phyloP scores from a whole-genome alignment of 2,113 vertebrate species.

The Ceyx margarethae region DNA sequence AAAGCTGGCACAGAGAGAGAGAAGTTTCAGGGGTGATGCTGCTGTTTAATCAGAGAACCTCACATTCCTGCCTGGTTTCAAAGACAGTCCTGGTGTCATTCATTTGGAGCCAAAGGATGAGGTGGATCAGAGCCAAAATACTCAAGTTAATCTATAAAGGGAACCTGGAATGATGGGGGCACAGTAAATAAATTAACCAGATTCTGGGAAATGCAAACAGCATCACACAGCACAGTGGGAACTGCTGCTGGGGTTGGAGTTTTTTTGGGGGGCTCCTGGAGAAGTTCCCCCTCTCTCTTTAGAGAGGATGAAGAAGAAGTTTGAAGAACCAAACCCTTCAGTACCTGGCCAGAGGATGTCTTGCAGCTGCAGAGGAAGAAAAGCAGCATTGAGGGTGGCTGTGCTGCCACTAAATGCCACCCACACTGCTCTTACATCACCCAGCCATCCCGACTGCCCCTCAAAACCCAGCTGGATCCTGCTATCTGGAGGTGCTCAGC shows the following conservation, averaged over 20 bases:
- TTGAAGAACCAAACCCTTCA: neutral
- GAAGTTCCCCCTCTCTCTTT: neutral
- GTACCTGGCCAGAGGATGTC: neutral
- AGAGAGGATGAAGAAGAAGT: neutral
- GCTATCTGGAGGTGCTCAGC: neutral
- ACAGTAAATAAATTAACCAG: neutral
- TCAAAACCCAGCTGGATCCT: neutral
- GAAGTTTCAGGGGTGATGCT: conserved; percentile 71
- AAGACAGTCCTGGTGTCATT: conserved; percentile 75
- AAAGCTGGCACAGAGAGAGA: conserved; percentile 72
- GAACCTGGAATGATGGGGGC: neutral
- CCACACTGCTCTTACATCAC: rapidly evolving
- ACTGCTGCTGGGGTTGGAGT: neutral
- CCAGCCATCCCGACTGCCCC: neutral
- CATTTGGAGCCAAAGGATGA: conserved; percentile 72
- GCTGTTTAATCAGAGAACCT: conserved; percentile 70
- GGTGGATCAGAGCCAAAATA: conserved; percentile 77
- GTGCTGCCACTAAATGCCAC: rapidly evolving
- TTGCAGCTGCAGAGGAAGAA: neutral
- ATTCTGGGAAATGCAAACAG: conserved; percentile 33
- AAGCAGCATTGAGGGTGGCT: rapidly evolving
- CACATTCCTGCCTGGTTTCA: conserved; percentile 81
- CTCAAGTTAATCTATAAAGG: conserved; percentile 38
- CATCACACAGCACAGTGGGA: neutral
- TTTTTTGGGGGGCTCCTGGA: neutral